Evolutionary conservation across 2,113 vertebrate species (phyloP), one percentile per base, ranked within the genome.

Genomic region (Sylvilagus bachmani): DNA sequence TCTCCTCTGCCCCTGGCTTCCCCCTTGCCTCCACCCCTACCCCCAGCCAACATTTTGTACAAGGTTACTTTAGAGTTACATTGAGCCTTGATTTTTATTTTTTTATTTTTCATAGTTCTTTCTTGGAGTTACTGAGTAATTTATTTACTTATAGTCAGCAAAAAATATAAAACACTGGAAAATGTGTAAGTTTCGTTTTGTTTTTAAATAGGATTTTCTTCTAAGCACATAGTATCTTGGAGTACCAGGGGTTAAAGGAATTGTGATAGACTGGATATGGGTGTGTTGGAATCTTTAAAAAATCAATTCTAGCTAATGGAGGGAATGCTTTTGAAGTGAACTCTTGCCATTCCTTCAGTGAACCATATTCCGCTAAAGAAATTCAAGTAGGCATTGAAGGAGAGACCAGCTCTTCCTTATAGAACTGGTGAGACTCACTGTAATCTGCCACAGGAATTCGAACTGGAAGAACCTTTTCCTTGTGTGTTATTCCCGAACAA

Each of bases 241-340:
- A 77, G 17, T 79, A 62, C 85, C 96, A 97, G 70, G 96, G 93
- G 96, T 97, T 98, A 98, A 98, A 94, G 74, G 55, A 97, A 94
- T 33, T 3, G 36, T 90, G 97, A 67, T 29, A 91, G 82, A 62
- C 78, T 97, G 85, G 75, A 96, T 97, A 91, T 97, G 93, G 95
- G 81, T 5, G 36, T 96, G 97, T 97, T 96, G 92, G 96, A 97
- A 97, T 97, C 96, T 98, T 97, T 97, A 96, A 94, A 88, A 95
- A 97, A 98, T 98, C 38, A 2, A 98, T 98, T 95, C 73, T 33
- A 87, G 74, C 97, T 98, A 98, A 98, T 98, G 98, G 97, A 97
- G 95, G 97, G 97, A 97, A 94, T 94, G 94, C 97, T 98, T 97
- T 98, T 88, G 80, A 97, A 98, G 95, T 96, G 97, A 96, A 87